Evolutionary conservation across 64 coral and sea anemone species (phyloP).

Genomic region (Platygyra sinensis): DNA sequence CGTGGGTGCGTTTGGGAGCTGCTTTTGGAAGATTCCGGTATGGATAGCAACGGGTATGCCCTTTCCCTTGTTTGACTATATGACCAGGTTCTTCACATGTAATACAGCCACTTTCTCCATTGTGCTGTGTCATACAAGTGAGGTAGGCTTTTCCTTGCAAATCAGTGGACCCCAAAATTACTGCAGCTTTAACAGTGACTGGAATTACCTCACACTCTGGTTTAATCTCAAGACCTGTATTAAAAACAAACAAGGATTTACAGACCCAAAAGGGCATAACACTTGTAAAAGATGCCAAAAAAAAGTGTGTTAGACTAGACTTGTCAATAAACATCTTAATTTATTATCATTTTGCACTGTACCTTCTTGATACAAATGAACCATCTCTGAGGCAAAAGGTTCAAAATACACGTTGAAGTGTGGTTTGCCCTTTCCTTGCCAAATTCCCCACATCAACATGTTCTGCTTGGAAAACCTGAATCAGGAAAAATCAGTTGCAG

Average conservation of each 20-base stretch:
- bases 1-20: slow-evolving; percentile 1
- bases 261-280: too few species aligned
- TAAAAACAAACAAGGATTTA: too few species aligned
- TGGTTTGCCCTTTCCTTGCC: slow-evolving; percentile 70
- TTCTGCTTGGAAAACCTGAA: slow-evolving; percentile 64
- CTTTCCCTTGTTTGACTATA: slow-evolving; percentile 51
- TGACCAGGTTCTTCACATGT: slow-evolving; percentile 59
- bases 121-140: slow-evolving; percentile 62
- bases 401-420: slow-evolving; percentile 37
- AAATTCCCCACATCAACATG: slow-evolving; percentile 69
- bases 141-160: slow-evolving; percentile 70
- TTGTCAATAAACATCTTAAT: too few species aligned
- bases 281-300: too few species aligned
- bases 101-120: slow-evolving; percentile 51
- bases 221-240: too few species aligned
- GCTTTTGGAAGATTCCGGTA: not conserved
- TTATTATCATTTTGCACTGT: not conserved
- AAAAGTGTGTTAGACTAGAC: too few species aligned
- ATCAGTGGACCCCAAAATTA: slow-evolving; percentile 44
- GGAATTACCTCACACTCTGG: not conserved
- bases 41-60: slow-evolving; percentile 53
- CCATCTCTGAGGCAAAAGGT: slow-evolving; percentile 38
- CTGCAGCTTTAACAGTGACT: slow-evolving; percentile 51
- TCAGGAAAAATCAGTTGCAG: too few species aligned
- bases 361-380: not conserved